Conservation (phyloP, 92 coral and sea anemone species). For the Phenganax subtilis region DNA sequence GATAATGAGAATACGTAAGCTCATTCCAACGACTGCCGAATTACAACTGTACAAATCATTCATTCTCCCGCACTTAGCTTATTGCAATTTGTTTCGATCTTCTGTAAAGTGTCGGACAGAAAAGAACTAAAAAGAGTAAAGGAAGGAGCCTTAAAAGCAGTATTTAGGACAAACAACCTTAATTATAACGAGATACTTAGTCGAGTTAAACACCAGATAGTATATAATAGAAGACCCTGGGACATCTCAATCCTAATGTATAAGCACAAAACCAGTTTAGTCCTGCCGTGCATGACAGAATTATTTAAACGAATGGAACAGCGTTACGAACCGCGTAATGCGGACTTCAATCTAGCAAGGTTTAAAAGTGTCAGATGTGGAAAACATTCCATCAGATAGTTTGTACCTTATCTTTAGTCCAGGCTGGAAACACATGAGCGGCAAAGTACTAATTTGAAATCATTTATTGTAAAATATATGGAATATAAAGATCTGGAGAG, state of each 20-base stretch:
- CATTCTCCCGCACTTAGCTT: background rate
- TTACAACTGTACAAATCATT: background rate
- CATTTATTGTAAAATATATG: too few relatives aligned
- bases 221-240: background rate
- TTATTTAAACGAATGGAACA: background rate
- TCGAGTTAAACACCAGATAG: slow-evolving; percentile 8
- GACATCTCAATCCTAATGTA: slow-evolving; percentile 8
- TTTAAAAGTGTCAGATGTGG: background rate
- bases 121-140: slow-evolving; percentile 4
- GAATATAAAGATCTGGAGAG: too few relatives aligned
- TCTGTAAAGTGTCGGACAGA: slow-evolving; percentile 18
- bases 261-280: background rate
- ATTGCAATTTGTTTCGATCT: slow-evolving; percentile 1
- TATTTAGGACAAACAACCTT: background rate
- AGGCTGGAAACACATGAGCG: too few relatives aligned
- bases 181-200: background rate
- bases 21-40: background rate
- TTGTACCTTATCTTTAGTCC: background rate
- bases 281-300: background rate
- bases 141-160: slow-evolving; percentile 10
- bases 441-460: background rate
- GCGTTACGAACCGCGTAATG: too few relatives aligned
- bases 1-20: background rate
- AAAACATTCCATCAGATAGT: slow-evolving; percentile 2
- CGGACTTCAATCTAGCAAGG: background rate